Evolutionary conservation across 2,113 vertebrate genomes (phyloP), one percentile per base, ranked within the genome.

Genomic region (Rhea pennata): DNA sequence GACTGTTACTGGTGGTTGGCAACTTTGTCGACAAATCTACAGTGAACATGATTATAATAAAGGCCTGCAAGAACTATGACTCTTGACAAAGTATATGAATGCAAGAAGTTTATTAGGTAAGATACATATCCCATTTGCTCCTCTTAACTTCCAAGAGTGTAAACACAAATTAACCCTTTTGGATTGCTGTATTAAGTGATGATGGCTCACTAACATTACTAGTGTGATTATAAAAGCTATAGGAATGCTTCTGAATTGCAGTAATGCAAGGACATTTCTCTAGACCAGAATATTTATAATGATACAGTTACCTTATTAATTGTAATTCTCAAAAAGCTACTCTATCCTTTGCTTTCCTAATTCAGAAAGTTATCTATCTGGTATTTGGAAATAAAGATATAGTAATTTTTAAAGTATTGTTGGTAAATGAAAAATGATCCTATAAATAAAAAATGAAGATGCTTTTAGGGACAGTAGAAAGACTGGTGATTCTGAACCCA

Each of bases 391-490:
- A 91, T 56, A 88, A 95, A 90, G 40, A 73, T 9, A 69, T 0
- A 54, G n/a, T 31, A 73, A 44, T 7, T 91, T 91, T 67, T 73
- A 11, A 91, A 46, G 46, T 26, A 9, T 67, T 70, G 58, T 85
- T 70, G 15, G 24, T 79, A 93, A 85, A 93, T 59, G 73, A 66
- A 95, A 88, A 95, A 74, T 4, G 11, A 12, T 58, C 77, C 50
- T 66, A 50, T 91, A 94, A 82, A 33, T n/a, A 87, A 82, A 82
- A 95, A 87, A 72, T 36, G 2, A 72, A 95, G 70, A 92, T 53
- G 12, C 21, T 85, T 95, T 83, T 78, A 90, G 10, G 50, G n/a
- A 67, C 10, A 82, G 31, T 24, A 88, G 64, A 90, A 95, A 90
- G 59, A 85, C 31, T 71, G 42, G 29, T 77, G n/a, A 81, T 84